Evolutionary conservation across 2,888 invertebrate species (phyloP), one percentile per base, ranked within the genome.

Genomic region (Agrenia bidenticulata): DNA sequence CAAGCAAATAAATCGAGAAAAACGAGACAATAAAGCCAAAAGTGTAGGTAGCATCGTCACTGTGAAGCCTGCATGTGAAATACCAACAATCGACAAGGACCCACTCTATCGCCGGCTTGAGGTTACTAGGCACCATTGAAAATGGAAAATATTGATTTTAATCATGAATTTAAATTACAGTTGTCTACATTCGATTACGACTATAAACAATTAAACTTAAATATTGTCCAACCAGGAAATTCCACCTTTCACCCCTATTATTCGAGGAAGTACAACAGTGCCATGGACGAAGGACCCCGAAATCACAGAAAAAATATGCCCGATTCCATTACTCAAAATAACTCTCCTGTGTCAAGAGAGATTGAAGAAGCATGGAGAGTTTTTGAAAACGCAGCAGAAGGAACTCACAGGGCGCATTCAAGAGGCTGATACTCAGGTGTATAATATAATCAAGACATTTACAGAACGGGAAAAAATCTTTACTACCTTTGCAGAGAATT

Each of bases 221-320:
- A n/a, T n/a, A n/a, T n/a, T n/a, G n/a, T n/a, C n/a, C n/a, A n/a
- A n/a, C n/a, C n/a, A 90, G 84, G 88, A 85, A 75, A 94, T 95
- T 76, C 94, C 95, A 1, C 90, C 92, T 81, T 95, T 96, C 80
- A 81, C 94, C 61, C 96, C 96, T 0, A 93, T 96, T 56, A 92
- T 96, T 87, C 81, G 94, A 42, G 93, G 92, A 0, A 90, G 93
- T 15, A 24, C 39, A 1, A 92, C 92, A 49, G 81, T 93, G 60
- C 91, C 94, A 0, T 82, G 82, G 23, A 89, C 91, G 0, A 84
- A 92, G 54, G 94, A 95, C 79, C 89, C 92, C 0, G 93, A 94
- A 78, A 88, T 94, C 0, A 81, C 94, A 23, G 94, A 94, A 81
- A 86, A 87, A 68, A 79, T 88, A 9, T 88, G 88, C 77, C 81